Evolutionary conservation across 2,888 invertebrate species (phyloP), one percentile per base, ranked within the genome.

Genomic region (Neoscelio sp.): DNA sequence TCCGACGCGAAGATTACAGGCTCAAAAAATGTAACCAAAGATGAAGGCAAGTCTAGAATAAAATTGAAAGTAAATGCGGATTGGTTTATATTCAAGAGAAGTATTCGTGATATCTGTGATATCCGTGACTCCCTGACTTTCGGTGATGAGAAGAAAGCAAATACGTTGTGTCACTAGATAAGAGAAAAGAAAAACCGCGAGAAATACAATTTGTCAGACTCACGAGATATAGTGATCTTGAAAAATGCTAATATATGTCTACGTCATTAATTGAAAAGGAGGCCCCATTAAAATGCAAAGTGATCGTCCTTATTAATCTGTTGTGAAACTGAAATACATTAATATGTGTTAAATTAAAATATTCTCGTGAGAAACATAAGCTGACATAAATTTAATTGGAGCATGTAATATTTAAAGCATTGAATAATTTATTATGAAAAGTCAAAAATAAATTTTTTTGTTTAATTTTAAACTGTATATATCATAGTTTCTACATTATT

Each of bases 31-130:
- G 18, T 35, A 33, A 52, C 52, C 52, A n/a, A 42, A 52, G 60
- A 58, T 23, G 50, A 70, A 70, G 58, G 13, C 48, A 12, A 18
- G 50, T 42, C 20, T 30, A 15, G 60, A 70, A 70, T 70, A 60
- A 50, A 70, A 70, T 60, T 13, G 60, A 26, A 33, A 70, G 60
- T 23, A 70, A 52, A 52, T 60, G 50, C 17, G 40, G 40, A 70
- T 70, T 60, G 70, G 60, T 70, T 70, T 60, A 70, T 70, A 70
- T 70, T 70, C 70, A 60, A 44, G 17, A 52, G 42, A 40, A 33
- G 58, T 60, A 60, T 70, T 42, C 70, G 71, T 44, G 23, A 44
- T 62, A 40, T 62, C 44, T 33, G 60, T 38, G 20, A 52, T 62
- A 40, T 62, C 44, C 40, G 60, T 38, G 20, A 52, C 17, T 42